Evolutionary conservation across 23 tunicate species (phyloP).

Genomic region (Oikopleura dioica): DNA sequence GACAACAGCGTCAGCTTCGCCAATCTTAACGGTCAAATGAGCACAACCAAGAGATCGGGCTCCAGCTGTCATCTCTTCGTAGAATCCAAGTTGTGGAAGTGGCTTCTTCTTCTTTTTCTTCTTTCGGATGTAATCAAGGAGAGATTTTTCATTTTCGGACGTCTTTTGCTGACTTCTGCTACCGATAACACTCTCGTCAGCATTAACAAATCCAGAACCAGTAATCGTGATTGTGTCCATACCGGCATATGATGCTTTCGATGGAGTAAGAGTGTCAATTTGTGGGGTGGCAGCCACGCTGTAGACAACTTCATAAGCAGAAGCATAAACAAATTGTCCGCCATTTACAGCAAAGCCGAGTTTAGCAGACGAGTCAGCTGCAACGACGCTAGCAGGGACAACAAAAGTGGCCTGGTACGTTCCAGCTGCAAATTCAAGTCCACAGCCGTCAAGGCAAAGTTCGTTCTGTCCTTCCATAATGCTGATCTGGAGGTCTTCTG

Average conservation of each 20-base stretch:
- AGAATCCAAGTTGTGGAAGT: neutral
- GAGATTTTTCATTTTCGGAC: too few species aligned
- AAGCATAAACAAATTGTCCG: neutral
- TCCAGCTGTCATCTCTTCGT: neutral
- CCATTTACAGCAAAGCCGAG: neutral
- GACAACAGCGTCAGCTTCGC: neutral
- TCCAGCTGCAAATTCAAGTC: neutral
- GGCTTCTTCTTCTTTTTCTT: neutral
- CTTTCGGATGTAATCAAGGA: too few species aligned
- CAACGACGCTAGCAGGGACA: neutral
- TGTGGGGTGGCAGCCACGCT: neutral
- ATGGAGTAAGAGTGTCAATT: neutral
- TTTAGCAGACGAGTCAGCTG: neutral
- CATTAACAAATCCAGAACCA: neutral
- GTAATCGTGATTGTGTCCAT: neutral
- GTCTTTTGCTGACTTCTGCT: too few species aligned
- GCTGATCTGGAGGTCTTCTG: neutral
- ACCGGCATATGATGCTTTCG: neutral
- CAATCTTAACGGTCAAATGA: neutral
- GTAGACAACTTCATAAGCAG: neutral
- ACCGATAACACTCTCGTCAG: neutral
- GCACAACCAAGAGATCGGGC: neutral
- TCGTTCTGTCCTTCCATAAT: neutral
- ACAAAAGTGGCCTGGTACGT: neutral
- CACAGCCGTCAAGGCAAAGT: neutral